Percentiles rank a stretch among this genome's conserved stretches.
Evolutionary conservation across 2,113 vertebrate genomes (phyloP).

Genomic region (Lagenorhynchus albirostris): DNA sequence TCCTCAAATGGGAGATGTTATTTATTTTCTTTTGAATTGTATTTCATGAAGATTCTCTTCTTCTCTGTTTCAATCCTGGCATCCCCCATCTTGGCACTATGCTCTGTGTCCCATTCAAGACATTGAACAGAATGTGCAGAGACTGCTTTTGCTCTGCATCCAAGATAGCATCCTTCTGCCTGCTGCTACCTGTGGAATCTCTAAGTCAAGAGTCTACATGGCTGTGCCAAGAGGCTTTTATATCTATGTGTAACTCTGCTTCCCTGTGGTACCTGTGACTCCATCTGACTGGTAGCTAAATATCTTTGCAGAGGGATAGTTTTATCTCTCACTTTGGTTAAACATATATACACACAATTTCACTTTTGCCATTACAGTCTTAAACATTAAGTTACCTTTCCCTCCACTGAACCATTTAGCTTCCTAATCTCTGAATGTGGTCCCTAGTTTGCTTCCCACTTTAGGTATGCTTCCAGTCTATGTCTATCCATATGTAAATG

Average conservation of each 20-base stretch:
- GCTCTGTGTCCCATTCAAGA: background rate
- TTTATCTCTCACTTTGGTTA: background rate
- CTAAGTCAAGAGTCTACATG: background rate
- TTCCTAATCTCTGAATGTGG: background rate
- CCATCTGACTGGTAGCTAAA: background rate
- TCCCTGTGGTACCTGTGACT: background rate
- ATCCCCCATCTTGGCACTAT: background rate
- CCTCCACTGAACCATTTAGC: background rate
- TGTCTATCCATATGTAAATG: background rate
- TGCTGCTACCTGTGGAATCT: background rate
- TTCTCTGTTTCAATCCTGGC: background rate
- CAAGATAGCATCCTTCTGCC: background rate
- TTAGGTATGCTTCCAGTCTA: background rate
- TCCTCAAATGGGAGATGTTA: background rate
- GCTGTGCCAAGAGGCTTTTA: background rate
- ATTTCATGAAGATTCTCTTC: background rate
- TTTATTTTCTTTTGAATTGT: background rate
- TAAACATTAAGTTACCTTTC: background rate
- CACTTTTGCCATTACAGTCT: background rate
- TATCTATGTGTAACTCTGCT: background rate
- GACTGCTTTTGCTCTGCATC: background rate
- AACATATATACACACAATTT: background rate
- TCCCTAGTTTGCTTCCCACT: background rate
- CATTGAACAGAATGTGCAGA: background rate
- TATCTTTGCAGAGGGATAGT: background rate